Evolutionary conservation across 2,113 vertebrate genomes (phyloP).

Genomic region (Gallinago paraguaiae): DNA sequence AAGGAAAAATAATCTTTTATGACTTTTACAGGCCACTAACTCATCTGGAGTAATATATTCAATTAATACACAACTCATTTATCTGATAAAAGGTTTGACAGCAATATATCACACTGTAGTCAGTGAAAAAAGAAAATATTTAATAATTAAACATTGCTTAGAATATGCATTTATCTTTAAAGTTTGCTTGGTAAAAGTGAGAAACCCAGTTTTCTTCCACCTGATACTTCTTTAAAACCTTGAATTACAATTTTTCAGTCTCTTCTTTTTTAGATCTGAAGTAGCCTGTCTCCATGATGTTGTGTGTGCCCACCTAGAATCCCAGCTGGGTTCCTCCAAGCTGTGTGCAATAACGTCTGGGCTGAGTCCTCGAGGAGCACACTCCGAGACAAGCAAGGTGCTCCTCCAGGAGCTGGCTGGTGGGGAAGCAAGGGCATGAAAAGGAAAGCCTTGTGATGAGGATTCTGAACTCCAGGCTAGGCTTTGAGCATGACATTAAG

Average conservation of each 20-base stretch:
- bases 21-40: neutral
- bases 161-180: neutral
- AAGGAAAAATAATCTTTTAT: neutral
- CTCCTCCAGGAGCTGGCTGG: neutral
- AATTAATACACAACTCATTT: neutral
- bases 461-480: neutral
- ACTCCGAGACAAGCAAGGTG: neutral
- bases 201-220: neutral
- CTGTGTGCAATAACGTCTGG: neutral
- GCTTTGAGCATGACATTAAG: neutral
- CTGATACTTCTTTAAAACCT: neutral
- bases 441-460: neutral
- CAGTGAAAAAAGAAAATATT: neutral
- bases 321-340: neutral
- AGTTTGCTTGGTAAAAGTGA: neutral
- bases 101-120: neutral
- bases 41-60: neutral
- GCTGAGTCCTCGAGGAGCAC: neutral
- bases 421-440: neutral
- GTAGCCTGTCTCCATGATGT: neutral
- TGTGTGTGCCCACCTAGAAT: neutral
- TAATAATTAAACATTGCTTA: neutral
- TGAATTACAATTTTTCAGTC: neutral
- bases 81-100: neutral
- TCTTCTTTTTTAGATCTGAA: neutral